Evolutionary conservation across 1,140 invertebrate species (phyloP).

Genomic region (Coboldia fuscipes): DNA sequence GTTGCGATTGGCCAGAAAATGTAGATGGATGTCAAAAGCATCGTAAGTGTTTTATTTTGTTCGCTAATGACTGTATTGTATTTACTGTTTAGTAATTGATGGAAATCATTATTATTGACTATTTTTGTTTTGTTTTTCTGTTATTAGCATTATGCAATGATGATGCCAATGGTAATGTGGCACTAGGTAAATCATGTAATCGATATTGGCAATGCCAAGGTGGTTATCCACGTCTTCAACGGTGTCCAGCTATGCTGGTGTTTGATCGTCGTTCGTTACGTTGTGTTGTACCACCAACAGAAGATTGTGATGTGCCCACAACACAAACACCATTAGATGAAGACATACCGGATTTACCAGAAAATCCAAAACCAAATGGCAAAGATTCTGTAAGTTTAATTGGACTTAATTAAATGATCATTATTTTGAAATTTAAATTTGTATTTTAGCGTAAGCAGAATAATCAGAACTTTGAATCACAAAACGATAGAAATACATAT

Average conservation of each 20-base stretch:
- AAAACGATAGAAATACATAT: no score
- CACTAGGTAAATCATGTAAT: constrained; percentile 74
- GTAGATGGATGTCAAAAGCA: constrained; percentile 77
- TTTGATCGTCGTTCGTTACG: constrained; percentile 64
- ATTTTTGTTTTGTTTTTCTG: not conserved
- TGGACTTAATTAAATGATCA: no score
- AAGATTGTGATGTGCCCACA: constrained; percentile 63
- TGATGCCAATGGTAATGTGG: constrained; percentile 38
- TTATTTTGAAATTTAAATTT: no score
- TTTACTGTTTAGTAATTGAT: not conserved
- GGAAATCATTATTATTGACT: not conserved
- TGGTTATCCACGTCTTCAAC: constrained; percentile 70
- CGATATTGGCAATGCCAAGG: constrained; percentile 86
- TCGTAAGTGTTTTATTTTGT: constrained; percentile 38
- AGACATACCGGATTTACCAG: constrained; percentile 9
- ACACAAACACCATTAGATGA: constrained; percentile 40
- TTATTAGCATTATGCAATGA: constrained; percentile 70
- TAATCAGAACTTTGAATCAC: no score
- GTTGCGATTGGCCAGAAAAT: constrained; percentile 85
- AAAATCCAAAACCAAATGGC: not conserved
- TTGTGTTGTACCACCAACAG: constrained; percentile 72
- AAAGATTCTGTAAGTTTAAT: not conserved
- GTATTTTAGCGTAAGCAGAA: no score
- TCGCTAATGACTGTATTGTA: not conserved
- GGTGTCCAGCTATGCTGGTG: constrained; percentile 75